Conservation (phyloP, 2,797 vertebrate species). For the Sebastes paucispinis region DNA sequence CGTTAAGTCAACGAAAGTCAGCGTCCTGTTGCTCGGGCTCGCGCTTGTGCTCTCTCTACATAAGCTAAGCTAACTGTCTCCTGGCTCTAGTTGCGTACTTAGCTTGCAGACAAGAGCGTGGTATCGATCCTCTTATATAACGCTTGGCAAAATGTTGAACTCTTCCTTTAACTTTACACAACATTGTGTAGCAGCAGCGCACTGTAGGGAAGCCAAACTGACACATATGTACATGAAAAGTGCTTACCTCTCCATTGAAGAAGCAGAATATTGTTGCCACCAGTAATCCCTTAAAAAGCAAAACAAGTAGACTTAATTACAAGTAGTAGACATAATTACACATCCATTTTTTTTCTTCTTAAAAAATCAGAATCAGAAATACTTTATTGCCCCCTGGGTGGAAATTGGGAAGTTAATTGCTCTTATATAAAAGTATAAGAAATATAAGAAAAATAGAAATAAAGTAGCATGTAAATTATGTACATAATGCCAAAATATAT, state of each 20-base stretch:
- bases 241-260: slow-evolving; percentile 95
- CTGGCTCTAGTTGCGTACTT: background rate
- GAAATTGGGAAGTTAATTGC: too few species aligned
- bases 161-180: background rate
- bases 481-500: too few species aligned
- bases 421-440: too few species aligned
- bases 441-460: too few species aligned
- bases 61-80: background rate
- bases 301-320: background rate
- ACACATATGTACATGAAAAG: background rate
- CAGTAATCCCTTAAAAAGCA: slow-evolving; percentile 88
- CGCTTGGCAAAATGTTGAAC: background rate
- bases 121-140: background rate
- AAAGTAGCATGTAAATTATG: too few species aligned
- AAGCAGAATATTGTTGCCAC: slow-evolving; percentile 99
- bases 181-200: background rate
- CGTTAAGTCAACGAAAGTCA: too few species aligned
- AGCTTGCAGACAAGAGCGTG: background rate
- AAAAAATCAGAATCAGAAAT: background rate
- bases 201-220: background rate
- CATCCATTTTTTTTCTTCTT: background rate
- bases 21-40: too few species aligned
- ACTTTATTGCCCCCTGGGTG: rapidly evolving
- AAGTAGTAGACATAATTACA: too few species aligned
- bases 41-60: too few species aligned